Evolutionary conservation across 2,888 invertebrate species (phyloP).

Genomic region (Poecilus cupreus): DNA sequence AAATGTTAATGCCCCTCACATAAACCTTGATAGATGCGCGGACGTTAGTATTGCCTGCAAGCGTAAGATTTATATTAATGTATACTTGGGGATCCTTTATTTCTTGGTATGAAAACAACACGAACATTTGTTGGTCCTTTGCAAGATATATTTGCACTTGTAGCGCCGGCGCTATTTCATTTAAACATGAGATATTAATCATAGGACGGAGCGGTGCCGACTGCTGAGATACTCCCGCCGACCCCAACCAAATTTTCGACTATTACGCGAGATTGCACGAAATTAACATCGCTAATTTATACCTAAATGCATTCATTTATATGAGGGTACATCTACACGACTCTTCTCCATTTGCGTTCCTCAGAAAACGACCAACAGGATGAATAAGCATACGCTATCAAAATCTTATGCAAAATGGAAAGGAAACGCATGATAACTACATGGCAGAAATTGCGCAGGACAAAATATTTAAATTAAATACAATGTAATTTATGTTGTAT

Average conservation of each 20-base stretch:
- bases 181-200: slow-evolving; percentile 24
- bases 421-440: too few species aligned
- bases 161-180: slow-evolving; percentile 21
- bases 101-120: slow-evolving; percentile 48
- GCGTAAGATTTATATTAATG: slow-evolving; percentile 55
- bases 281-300: neutral
- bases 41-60: slow-evolving; percentile 42
- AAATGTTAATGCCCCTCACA: slow-evolving; percentile 55
- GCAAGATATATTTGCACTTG: slow-evolving; percentile 44
- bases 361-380: too few species aligned
- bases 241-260: neutral
- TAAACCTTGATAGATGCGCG: slow-evolving; percentile 52
- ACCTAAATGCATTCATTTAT: slow-evolving; percentile 12
- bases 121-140: slow-evolving; percentile 44
- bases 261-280: slow-evolving; percentile 1
- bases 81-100: slow-evolving; percentile 47
- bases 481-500: too few species aligned
- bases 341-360: too few species aligned
- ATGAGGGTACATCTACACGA: neutral
- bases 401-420: too few species aligned
- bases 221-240: neutral
- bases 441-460: too few species aligned
- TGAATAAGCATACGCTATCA: too few species aligned
- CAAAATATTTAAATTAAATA: too few species aligned
- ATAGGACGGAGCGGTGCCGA: neutral